These are phyloP conservation scores for Cryptoblepharus egeriae DNA, from an alignment of 2,797 vertebrate genomes.

Conservation along the genomic window DNA sequence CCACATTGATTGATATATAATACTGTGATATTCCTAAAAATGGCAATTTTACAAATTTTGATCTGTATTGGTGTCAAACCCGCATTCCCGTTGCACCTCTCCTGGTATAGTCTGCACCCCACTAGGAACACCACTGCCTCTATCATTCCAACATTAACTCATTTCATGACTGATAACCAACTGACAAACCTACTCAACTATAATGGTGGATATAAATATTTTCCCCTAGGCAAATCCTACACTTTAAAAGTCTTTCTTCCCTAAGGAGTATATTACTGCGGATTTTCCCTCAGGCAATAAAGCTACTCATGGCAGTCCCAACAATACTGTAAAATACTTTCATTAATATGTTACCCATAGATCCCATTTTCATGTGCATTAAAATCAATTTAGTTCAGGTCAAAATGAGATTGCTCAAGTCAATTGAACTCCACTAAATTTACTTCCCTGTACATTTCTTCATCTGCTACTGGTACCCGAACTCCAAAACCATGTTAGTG, in stretches of 20 bases:
- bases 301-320: conserved; percentile 38
- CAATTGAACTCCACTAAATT: conserved; percentile 4
- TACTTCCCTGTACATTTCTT: not conserved
- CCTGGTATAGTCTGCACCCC: too few species aligned
- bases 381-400: conserved; percentile 37
- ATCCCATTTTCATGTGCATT: conserved; percentile 33
- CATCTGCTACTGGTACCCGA: conserved; percentile 31
- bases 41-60: too few species aligned
- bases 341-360: not conserved
- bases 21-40: too few species aligned
- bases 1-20: too few species aligned
- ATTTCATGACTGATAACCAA: not conserved
- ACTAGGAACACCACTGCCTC: too few species aligned
- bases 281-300: conserved; percentile 17
- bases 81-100: too few species aligned
- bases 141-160: not conserved
- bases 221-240: not conserved
- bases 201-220: not conserved
- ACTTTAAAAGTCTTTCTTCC: conserved; percentile 2
- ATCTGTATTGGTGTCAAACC: too few species aligned
- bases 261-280: not conserved
- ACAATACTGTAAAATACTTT: conserved; percentile 30
- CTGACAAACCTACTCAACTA: not conserved
- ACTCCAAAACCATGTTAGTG: conserved; percentile 49
- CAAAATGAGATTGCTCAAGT: conserved; percentile 45